Evolutionary conservation across 2,113 vertebrate genomes (phyloP).

Genomic region (Anseranas semipalmata): DNA sequence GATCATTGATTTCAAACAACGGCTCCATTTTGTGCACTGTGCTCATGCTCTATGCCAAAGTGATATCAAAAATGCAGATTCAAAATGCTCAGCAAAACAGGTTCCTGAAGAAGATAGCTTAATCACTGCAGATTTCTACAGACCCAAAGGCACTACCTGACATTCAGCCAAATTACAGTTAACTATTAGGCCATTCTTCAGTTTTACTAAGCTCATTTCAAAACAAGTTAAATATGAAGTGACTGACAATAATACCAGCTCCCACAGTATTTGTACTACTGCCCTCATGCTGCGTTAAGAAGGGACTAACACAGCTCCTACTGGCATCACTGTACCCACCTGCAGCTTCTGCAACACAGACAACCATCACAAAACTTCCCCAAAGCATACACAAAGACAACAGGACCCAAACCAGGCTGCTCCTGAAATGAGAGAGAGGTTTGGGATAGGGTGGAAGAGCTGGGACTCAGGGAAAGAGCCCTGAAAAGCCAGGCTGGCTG

Average conservation of each 20-base stretch:
- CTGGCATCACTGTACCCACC: neutral
- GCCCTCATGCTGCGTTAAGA: neutral
- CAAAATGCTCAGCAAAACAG: neutral
- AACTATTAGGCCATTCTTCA: constrained; percentile 36
- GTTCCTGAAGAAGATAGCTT: constrained; percentile 23
- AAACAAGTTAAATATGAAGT: neutral
- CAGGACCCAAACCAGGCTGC: neutral
- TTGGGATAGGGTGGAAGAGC: neutral
- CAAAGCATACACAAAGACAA: neutral
- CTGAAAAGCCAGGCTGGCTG: neutral
- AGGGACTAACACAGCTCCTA: neutral
- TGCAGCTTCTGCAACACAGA: neutral
- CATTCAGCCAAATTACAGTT: constrained; percentile 49
- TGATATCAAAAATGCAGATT: neutral
- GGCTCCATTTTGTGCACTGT: neutral
- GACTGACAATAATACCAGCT: constrained; percentile 26
- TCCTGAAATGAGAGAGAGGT: neutral
- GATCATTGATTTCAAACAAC: neutral
- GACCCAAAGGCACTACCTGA: constrained; percentile 48
- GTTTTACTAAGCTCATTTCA: constrained; percentile 14
- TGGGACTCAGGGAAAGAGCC: neutral
- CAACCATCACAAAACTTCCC: neutral
- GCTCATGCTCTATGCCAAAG: neutral
- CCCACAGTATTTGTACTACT: neutral
- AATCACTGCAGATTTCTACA: constrained; percentile 48